Evolutionary conservation across 2,888 invertebrate genomes (phyloP).

Genomic region (Calameuta idolon): DNA sequence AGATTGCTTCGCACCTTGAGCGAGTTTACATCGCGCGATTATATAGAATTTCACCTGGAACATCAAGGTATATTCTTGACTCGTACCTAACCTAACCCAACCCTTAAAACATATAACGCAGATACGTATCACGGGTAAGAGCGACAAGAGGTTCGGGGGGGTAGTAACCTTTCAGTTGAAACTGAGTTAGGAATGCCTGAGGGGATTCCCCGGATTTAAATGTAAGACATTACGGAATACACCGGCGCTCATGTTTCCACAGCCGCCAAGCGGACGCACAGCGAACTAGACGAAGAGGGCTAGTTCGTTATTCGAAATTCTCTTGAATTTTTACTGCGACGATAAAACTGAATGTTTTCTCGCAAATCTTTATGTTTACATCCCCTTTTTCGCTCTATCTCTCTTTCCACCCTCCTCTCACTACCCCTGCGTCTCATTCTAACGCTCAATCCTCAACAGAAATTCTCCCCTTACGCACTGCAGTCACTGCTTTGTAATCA

Average conservation of each 20-base stretch:
- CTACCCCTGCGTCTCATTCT: too few species aligned
- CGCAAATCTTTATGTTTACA: constrained; percentile 39
- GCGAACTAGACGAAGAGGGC: background rate
- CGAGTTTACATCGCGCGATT: background rate
- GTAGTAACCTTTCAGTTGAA: background rate
- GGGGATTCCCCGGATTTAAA: background rate
- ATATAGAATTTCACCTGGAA: background rate
- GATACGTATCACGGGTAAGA: background rate
- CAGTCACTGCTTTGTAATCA: background rate
- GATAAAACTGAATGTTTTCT: constrained; percentile 41
- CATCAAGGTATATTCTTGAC: background rate
- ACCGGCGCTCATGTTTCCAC: background rate
- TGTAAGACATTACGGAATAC: background rate
- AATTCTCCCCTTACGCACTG: background rate
- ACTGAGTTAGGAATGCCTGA: background rate
- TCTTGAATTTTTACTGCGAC: constrained; percentile 47
- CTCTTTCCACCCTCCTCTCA: too few species aligned
- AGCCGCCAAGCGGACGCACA: background rate
- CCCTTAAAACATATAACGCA: background rate
- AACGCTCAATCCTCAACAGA: background rate
- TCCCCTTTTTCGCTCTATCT: constrained; percentile 1
- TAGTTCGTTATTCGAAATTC: constrained; percentile 16
- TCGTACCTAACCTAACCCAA: background rate
- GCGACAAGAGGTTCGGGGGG: background rate
- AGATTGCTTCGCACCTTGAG: background rate